Conservation (phyloP, 2,888 invertebrate species). For the Eristalinus sepulchralis region DNA sequence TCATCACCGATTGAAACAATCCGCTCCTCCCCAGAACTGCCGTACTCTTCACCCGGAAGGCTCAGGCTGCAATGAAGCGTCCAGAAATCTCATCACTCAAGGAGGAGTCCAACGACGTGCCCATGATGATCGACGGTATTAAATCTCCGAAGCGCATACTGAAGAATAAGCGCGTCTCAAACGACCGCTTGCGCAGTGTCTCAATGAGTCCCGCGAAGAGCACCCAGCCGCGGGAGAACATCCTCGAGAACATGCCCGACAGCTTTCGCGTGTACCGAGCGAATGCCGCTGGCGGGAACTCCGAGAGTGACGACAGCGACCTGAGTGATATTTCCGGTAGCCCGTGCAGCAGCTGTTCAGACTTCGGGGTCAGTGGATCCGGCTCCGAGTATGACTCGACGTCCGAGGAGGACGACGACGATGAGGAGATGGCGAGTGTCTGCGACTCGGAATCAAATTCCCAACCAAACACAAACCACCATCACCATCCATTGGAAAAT, state of each 20-base stretch:
- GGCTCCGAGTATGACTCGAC: conserved; percentile 79
- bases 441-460: conserved; percentile 67
- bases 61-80: conserved; percentile 83
- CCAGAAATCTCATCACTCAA: conserved; percentile 74
- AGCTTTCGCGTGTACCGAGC: conserved; percentile 83
- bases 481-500: conserved; percentile 39
- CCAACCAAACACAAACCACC: conserved; percentile 47
- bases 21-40: conserved; percentile 83
- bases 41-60: conserved; percentile 89
- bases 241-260: conserved; percentile 80
- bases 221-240: conserved; percentile 74
- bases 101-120: conserved; percentile 68
- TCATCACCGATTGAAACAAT: background rate
- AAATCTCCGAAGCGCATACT: conserved; percentile 79
- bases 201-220: conserved; percentile 79
- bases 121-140: conserved; percentile 72
- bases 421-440: conserved; percentile 74
- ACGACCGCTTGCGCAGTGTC: conserved; percentile 75
- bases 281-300: conserved; percentile 79
- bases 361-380: conserved; percentile 79
- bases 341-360: conserved; percentile 81
- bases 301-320: conserved; percentile 79
- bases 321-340: conserved; percentile 78
- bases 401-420: conserved; percentile 80
- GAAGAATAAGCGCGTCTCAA: conserved; percentile 78